These are phyloP conservation scores for Eupsilia transversa DNA, from an alignment of 2,888 invertebrate species.

Conservation along the genomic window DNA sequence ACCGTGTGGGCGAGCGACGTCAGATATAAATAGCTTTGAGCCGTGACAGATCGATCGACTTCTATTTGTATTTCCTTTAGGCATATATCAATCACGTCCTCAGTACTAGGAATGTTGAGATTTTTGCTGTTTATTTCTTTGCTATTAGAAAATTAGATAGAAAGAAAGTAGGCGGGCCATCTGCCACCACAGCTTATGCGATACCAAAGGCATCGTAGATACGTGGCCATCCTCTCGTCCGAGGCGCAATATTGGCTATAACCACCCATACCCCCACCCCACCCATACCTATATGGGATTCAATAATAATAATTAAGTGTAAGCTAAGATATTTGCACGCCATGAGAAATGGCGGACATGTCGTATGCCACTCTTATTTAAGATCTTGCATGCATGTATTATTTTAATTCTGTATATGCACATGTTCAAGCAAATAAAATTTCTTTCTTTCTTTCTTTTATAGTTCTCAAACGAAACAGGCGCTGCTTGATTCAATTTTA, in stretches of 20 bases:
- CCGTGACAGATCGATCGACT: constrained; percentile 30
- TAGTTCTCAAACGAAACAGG: neutral
- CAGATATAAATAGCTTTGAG: constrained; percentile 34
- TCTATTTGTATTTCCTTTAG: constrained; percentile 9
- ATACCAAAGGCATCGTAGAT: neutral
- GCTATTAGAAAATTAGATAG: neutral
- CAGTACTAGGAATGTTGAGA: neutral
- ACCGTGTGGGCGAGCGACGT: constrained; percentile 7
- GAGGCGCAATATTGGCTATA: neutral
- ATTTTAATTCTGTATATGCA: no score
- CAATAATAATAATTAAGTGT: no score
- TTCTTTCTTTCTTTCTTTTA: no score
- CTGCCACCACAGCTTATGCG: neutral
- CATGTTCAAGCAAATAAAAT: no score
- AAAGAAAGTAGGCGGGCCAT: neutral
- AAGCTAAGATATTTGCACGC: no score
- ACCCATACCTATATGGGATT: no score
- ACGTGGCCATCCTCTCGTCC: neutral
- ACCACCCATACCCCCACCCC: no score
- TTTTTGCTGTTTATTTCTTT: neutral
- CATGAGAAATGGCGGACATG: no score
- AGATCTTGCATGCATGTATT: no score
- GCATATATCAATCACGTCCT: constrained; percentile 8
- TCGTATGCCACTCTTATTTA: no score
- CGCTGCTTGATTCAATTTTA: neutral